phyloP scores from a whole-genome alignment of 2,113 vertebrate genomes.

The human region GRCh38 chr5:170403501-170404000 shows the following conservation, averaged over 20 bases:
- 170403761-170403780: neutral
- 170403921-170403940: fast-evolving
- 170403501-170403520: neutral
- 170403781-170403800: neutral
- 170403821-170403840: neutral
- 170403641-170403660: neutral
- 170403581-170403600: neutral
- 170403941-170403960: neutral
- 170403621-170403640: neutral
- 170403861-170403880: neutral
- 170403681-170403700: neutral
- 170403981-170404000: too few species aligned
- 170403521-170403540: neutral
- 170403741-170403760: neutral
- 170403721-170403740: neutral
- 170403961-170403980: neutral
- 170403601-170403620: neutral
- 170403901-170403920: neutral
- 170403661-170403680: neutral
- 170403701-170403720: neutral
- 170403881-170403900: neutral
- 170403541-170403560: neutral
- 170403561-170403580: neutral
- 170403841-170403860: neutral
- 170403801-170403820: neutral